Conservation (phyloP, 2,113 vertebrate genomes). For the Megaleporinus macrocephalus region DNA sequence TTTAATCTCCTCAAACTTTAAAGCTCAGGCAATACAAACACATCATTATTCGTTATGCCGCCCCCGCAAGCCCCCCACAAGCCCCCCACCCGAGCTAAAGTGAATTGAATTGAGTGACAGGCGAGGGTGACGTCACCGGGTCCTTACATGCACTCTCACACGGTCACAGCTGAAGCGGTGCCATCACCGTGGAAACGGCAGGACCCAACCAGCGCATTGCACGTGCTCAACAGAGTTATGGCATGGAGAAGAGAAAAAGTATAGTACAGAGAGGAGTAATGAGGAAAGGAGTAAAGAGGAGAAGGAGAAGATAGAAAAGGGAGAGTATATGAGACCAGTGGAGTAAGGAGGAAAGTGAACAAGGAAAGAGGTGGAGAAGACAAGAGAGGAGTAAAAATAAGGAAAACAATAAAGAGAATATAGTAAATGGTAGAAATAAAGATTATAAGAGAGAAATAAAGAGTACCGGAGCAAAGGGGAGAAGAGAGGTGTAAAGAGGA, state of each 20-base stretch:
- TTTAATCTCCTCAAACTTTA: slow-evolving; percentile 8
- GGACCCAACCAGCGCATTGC: slow-evolving; percentile 55
- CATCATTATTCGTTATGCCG: not conserved
- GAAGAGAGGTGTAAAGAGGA: not conserved
- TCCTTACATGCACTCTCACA: slow-evolving; percentile 55
- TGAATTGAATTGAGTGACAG: slow-evolving; percentile 45
- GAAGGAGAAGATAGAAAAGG: slow-evolving; percentile 13
- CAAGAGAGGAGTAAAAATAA: not conserved
- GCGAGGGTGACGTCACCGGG: slow-evolving; percentile 56
- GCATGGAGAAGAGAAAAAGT: not conserved
- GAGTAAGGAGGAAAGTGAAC: not conserved
- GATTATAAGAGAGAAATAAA: not conserved
- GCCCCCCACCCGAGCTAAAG: not conserved
- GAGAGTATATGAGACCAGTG: not conserved
- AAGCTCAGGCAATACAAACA: not conserved
- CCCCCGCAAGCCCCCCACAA: not conserved
- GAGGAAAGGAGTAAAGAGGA: not conserved
- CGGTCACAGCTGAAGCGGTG: slow-evolving; percentile 60
- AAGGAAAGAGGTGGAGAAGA: not conserved
- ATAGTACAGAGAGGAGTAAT: not conserved
- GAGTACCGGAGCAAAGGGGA: too few species aligned
- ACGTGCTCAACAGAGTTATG: slow-evolving; percentile 49
- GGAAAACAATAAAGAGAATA: too few species aligned
- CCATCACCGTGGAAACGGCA: slow-evolving; percentile 73
- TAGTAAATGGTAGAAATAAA: not conserved